These are phyloP conservation scores for Amia ocellicauda DNA, from an alignment of 2,113 vertebrate genomes.

Conservation along the genomic window DNA sequence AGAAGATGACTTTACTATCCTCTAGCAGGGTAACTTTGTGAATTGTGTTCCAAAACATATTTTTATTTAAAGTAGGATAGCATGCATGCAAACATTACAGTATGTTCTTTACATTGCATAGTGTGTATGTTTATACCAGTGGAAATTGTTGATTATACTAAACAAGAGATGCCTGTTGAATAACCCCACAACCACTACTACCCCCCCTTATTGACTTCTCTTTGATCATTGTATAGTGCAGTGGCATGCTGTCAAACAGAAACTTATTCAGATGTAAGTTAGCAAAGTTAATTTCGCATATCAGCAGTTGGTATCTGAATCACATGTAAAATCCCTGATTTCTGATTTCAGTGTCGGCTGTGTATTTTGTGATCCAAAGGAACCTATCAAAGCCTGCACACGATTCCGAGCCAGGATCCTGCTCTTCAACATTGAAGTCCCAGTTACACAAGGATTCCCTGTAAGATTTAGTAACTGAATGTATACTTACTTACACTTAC, in stretches of 20 bases:
- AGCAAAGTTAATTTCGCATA: too few relatives aligned
- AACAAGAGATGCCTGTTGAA: too few relatives aligned
- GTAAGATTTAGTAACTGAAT: conserved; percentile 67
- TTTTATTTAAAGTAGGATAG: too few relatives aligned
- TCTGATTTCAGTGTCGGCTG: conserved; percentile 77
- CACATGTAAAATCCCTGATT: too few relatives aligned
- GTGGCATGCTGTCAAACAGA: too few relatives aligned
- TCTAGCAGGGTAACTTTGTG: conserved; percentile 2
- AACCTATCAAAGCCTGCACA: conserved; percentile 83
- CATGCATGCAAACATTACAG: too few relatives aligned
- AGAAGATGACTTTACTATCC: conserved; percentile 3
- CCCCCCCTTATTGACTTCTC: too few relatives aligned
- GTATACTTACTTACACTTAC: not conserved
- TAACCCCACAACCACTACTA: too few relatives aligned
- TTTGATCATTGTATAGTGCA: too few relatives aligned
- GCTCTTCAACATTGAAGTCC: conserved; percentile 93
- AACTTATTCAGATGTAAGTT: too few relatives aligned
- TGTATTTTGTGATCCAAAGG: conserved; percentile 88
- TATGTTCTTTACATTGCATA: too few relatives aligned
- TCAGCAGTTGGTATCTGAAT: too few relatives aligned
- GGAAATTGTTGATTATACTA: conserved; percentile 12
- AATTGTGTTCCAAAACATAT: not conserved
- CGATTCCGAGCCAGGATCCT: conserved; percentile 90
- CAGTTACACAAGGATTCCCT: conserved; percentile 93
- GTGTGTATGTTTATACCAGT: not conserved